These are phyloP conservation scores for Prochilodus magdalenae DNA, from an alignment of 2,113 vertebrate species.

Conservation along the genomic window DNA sequence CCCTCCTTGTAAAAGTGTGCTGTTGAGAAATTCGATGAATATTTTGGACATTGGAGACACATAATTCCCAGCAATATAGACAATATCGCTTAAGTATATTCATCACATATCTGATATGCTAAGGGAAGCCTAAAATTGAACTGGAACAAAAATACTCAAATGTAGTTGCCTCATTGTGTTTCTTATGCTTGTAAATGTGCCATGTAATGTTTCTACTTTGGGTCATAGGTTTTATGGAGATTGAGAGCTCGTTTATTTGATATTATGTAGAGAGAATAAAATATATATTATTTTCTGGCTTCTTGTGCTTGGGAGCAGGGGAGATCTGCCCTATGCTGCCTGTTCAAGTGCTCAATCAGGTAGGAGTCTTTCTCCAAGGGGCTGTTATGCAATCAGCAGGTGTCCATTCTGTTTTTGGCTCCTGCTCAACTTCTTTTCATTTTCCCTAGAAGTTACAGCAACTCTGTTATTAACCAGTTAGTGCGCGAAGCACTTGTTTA, in stretches of 20 bases:
- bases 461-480: too few species aligned
- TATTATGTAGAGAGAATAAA: not conserved
- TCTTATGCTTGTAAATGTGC: not conserved
- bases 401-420: too few species aligned
- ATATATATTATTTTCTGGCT: not conserved
- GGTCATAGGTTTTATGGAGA: not conserved
- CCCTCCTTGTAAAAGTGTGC: slow-evolving; percentile 9
- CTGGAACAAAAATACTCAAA: slow-evolving; percentile 5
- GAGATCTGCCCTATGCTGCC: not conserved
- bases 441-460: too few species aligned
- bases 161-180: slow-evolving; percentile 26
- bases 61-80: not conserved
- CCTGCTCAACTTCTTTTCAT: too few species aligned
- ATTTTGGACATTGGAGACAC: too few species aligned
- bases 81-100: slow-evolving; percentile 22
- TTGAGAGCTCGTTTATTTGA: not conserved
- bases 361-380: not conserved
- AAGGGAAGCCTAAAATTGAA: not conserved
- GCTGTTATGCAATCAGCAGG: too few species aligned
- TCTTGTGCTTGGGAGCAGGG: not conserved
- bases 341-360: not conserved
- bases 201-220: not conserved
- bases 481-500: too few species aligned
- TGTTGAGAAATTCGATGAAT: not conserved
- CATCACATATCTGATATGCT: slow-evolving; percentile 11